Evolutionary conservation across 2,797 vertebrate genomes (phyloP), one percentile per base, ranked within the genome.

Genomic region (Notoglanidium macrostoma): DNA sequence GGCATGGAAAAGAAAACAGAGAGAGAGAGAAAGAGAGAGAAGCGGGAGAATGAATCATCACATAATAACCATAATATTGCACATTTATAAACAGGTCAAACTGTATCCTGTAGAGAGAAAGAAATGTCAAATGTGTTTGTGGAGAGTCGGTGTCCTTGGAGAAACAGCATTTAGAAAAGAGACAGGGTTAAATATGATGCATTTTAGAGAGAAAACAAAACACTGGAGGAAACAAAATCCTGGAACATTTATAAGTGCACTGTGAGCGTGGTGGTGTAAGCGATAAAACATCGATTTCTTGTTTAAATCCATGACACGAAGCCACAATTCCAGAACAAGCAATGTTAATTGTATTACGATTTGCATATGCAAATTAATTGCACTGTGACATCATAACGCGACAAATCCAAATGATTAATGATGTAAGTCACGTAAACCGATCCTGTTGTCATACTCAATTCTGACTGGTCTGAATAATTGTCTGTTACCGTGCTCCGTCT

Each of bases 1-100:
- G 94, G 95, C 95, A 94, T 95, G 95, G 93, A 70, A 95, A 89
- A 86, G 90, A 92, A 92, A 91, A 94, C 88, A 94, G 76, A 93
- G 77, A 84, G 63, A 89, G 55, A 89, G 29, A 88, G 87, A 94
- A n/a, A 92, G 85, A 92, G 85, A 91, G 88, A 82, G n/a, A 49
- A 68, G 81, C 63, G 70, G n/a, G 46, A 55, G 49, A 83, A 83
- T 83, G 65, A 83, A 55, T 70, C 46, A 68, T 55, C 65, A 83
- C n/a, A 54, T 40, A 83, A 68, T 35, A 68, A 68, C 81, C n/a
- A 35, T 54, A 54, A 68, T 54, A 70, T 68, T 70, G 46, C 61
- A 68, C 46, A 68, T 29, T 35, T 46, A 65, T 29, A 63, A 65
- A 46, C 59, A 40, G 40, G 40, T 81, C 59, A 46, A 29, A 4